phyloP scores from a whole-genome alignment of 2,888 invertebrate genomes.

The Xanthia togata region DNA sequence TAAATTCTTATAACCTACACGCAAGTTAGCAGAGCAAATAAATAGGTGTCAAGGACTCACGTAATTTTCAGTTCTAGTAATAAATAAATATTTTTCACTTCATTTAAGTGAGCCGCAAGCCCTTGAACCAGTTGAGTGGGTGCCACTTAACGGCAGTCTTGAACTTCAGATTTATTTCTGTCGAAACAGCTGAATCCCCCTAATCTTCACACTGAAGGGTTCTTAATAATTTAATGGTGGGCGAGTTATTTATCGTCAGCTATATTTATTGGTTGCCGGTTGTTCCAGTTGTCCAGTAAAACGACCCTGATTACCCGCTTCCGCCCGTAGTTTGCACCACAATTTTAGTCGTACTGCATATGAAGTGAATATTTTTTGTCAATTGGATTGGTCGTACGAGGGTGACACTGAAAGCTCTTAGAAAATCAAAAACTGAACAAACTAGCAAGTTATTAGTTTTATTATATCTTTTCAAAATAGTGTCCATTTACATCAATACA shows the following conservation, averaged over 20 bases:
- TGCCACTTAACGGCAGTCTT: neutral
- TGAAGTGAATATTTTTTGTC: slow-evolving; percentile 16
- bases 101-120: neutral
- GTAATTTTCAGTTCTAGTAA: slow-evolving; percentile 14
- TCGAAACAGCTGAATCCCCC: neutral
- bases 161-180: slow-evolving; percentile 12
- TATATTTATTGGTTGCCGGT: slow-evolving; percentile 61
- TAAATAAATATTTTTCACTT: neutral
- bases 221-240: slow-evolving; percentile 33
- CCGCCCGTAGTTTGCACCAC: slow-evolving; percentile 71
- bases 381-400: no score
- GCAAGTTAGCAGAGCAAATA: slow-evolving; percentile 11
- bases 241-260: slow-evolving; percentile 44
- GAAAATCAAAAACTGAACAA: no score
- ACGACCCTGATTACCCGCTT: slow-evolving; percentile 76
- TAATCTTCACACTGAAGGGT: slow-evolving; percentile 32
- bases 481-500: no score
- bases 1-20: slow-evolving; percentile 27
- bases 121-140: neutral
- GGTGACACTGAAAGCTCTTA: no score
- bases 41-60: slow-evolving; percentile 15
- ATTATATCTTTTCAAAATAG: no score
- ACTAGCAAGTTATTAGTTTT: no score
- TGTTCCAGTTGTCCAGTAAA: slow-evolving; percentile 66
- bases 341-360: slow-evolving; percentile 27